Percentiles rank a stretch among this genome's conserved stretches.
Conservation (phyloP, 2,888 invertebrate genomes). For the Sycophila texana region DNA sequence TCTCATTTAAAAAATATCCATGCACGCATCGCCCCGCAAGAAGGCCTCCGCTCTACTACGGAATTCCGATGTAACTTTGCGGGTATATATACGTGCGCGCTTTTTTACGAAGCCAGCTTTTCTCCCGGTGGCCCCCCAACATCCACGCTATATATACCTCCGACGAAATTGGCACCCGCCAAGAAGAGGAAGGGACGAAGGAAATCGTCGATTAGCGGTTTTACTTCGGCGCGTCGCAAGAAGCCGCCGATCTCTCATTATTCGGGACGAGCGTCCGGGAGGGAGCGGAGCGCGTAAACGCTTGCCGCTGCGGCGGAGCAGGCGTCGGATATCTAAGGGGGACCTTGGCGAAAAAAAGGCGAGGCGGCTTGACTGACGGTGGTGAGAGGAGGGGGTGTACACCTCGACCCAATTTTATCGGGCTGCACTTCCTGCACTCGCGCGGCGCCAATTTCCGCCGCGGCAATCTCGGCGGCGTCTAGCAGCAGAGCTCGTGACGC, state of each 20-base stretch:
- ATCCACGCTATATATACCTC: background rate
- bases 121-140: background rate
- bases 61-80: too few species aligned
- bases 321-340: background rate
- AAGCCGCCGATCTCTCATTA: conserved; percentile 8
- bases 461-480: conserved; percentile 27
- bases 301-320: background rate
- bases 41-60: too few species aligned
- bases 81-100: too few species aligned
- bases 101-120: too few species aligned
- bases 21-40: too few species aligned
- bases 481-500: background rate
- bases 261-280: background rate
- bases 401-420: conserved; percentile 20
- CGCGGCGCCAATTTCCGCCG: conserved; percentile 47
- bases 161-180: background rate
- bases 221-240: conserved; percentile 7
- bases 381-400: background rate
- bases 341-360: background rate
- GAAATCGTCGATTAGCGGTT: conserved; percentile 25
- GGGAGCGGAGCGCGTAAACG: background rate
- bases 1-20: too few species aligned
- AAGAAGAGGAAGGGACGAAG: conserved; percentile 3
- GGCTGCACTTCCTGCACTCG: conserved; percentile 36
- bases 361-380: background rate